phyloP scores from a whole-genome alignment of 2,888 invertebrate genomes.

The Erannis defoliaria region DNA sequence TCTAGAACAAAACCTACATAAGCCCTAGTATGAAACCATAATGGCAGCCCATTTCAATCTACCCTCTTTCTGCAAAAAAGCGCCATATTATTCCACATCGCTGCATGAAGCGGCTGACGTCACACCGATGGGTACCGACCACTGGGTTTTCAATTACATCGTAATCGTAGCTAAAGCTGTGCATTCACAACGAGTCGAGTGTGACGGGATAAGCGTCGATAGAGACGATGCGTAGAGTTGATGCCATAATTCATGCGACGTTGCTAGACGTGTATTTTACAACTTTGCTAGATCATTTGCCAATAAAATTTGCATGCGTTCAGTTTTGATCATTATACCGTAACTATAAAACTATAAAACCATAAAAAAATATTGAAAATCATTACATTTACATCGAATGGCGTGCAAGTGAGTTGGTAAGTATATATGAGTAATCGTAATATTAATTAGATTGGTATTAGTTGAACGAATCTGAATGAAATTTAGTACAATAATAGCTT shows the following conservation, averaged over 20 bases:
- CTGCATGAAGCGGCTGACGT: conserved; percentile 56
- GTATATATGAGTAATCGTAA: too few relatives aligned
- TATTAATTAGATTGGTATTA: too few relatives aligned
- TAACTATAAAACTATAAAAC: too few relatives aligned
- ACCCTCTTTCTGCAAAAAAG: conserved; percentile 44
- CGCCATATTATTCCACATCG: conserved; percentile 47
- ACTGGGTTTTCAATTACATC: conserved; percentile 82
- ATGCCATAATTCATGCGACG: neutral
- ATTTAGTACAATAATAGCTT: too few relatives aligned
- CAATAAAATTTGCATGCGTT: too few relatives aligned
- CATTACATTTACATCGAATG: too few relatives aligned
- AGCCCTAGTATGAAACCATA: conserved; percentile 25
- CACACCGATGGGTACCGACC: conserved; percentile 69
- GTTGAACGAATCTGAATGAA: too few relatives aligned
- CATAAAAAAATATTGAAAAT: too few relatives aligned
- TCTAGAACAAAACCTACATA: conserved; percentile 23
- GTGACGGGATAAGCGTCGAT: neutral
- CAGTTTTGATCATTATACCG: too few relatives aligned
- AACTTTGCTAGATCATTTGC: neutral
- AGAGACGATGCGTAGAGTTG: neutral
- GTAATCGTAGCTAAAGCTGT: conserved; percentile 72
- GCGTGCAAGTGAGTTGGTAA: too few relatives aligned
- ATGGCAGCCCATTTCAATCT: conserved; percentile 35
- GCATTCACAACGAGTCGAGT: conserved; percentile 22
- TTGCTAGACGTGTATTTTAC: neutral